Evolutionary conservation across 1,140 invertebrate genomes (phyloP).

Genomic region (Listronotus oregonensis): DNA sequence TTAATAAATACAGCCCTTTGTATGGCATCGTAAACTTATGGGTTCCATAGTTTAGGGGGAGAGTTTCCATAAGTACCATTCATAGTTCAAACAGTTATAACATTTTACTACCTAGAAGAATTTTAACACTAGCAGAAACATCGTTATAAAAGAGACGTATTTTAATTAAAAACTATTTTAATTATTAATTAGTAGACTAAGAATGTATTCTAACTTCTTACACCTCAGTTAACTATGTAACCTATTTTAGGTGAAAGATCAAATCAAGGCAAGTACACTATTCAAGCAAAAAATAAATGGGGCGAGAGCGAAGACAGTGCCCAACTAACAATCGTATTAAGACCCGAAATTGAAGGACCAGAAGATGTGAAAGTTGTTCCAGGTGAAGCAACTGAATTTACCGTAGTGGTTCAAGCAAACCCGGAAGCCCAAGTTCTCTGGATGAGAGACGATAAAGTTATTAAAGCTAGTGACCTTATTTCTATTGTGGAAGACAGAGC

Average conservation of each 20-base stretch:
- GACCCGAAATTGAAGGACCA: slow-evolving; percentile 75
- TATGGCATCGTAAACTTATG: no score
- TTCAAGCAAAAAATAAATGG: slow-evolving; percentile 79
- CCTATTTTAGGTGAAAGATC: slow-evolving; percentile 63
- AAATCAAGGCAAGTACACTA: slow-evolving; percentile 80
- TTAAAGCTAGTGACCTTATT: slow-evolving; percentile 63
- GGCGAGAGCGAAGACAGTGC: slow-evolving; percentile 73
- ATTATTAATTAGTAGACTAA: no score
- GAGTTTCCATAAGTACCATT: no score
- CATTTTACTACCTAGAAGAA: no score
- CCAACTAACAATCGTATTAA: slow-evolving; percentile 72
- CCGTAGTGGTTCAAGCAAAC: slow-evolving; percentile 72
- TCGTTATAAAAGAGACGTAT: no score
- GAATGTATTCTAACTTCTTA: no score
- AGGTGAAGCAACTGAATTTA: slow-evolving; percentile 72
- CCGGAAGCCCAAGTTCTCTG: slow-evolving; percentile 79
- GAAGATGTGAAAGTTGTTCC: slow-evolving; percentile 74
- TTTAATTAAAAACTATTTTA: no score
- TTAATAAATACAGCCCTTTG: no score
- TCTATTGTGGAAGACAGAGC: slow-evolving; percentile 67
- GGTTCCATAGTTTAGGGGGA: no score
- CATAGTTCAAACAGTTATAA: no score
- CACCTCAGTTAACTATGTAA: no score
- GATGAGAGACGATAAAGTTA: slow-evolving; percentile 67
- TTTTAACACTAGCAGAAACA: no score